These are phyloP conservation scores for Nesospiza acunhae DNA, from an alignment of 2,113 vertebrate genomes.

Conservation along the genomic window DNA sequence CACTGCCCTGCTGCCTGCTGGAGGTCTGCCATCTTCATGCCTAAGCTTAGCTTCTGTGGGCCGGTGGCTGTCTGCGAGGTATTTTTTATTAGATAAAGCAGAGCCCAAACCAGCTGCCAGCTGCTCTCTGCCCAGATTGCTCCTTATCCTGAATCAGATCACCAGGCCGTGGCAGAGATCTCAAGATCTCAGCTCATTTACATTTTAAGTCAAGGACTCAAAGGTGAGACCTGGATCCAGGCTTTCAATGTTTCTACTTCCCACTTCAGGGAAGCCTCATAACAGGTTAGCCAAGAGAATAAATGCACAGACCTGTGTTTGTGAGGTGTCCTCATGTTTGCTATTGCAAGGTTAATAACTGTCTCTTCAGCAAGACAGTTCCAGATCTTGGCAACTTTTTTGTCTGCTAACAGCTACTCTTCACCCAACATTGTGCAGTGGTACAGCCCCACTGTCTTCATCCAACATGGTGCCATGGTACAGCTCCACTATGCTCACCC, in stretches of 20 bases:
- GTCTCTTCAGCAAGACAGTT: neutral
- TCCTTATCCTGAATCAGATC: neutral
- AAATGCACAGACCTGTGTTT: neutral
- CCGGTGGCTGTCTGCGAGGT: neutral
- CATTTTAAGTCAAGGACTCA: neutral
- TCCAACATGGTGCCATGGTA: rapidly evolving
- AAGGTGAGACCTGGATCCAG: neutral
- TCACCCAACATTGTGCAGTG: too few relatives aligned
- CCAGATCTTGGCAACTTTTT: neutral
- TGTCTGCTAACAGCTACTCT: neutral
- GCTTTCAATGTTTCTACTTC: neutral
- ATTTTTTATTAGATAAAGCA: neutral
- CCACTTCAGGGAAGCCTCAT: neutral
- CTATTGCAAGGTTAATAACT: neutral
- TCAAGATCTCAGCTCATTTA: neutral
- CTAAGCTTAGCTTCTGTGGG: neutral
- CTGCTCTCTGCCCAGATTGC: neutral
- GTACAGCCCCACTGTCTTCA: neutral
- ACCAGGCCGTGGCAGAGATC: neutral
- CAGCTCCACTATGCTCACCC: neutral
- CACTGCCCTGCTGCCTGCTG: neutral
- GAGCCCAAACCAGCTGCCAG: neutral
- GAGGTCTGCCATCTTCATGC: neutral
- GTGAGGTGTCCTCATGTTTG: neutral
- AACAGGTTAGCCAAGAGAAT: neutral